A percentile compares a stretch with the other conserved stretches of the same genome.
Conservation (phyloP, 1,140 invertebrate species). For the Aphis craccivora region DNA sequence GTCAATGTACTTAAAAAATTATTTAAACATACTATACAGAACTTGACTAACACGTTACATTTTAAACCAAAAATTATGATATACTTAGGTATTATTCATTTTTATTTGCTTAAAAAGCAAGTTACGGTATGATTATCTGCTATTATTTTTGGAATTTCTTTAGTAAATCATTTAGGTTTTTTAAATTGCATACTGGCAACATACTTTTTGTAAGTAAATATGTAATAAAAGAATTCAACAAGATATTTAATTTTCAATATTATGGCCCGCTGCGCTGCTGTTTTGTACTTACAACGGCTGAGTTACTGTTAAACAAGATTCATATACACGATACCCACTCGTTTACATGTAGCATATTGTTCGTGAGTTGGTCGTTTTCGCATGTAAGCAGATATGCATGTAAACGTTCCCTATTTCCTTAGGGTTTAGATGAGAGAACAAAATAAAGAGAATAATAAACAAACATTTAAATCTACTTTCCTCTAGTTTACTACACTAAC, state of each 20-base stretch:
- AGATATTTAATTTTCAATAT: conserved; percentile 17
- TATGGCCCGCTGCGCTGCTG: neutral
- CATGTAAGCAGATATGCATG: neutral
- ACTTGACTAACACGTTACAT: neutral
- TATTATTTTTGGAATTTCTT: neutral
- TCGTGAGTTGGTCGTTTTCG: conserved; percentile 31
- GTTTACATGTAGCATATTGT: conserved; percentile 17
- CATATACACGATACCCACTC: neutral
- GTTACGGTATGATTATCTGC: neutral
- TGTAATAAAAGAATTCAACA: conserved; percentile 5
- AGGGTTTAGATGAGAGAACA: neutral
- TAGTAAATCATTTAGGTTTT: neutral
- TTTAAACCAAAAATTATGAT: neutral
- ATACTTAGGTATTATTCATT: neutral
- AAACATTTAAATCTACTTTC: neutral
- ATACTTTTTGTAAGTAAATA: neutral
- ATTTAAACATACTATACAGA: neutral
- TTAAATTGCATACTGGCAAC: neutral
- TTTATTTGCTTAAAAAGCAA: neutral
- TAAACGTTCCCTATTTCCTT: conserved; percentile 18
- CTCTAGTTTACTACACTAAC: neutral
- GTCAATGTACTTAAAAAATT: neutral
- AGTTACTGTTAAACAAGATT: conserved; percentile 35
- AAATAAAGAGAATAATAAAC: conserved; percentile 5
- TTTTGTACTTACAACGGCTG: neutral